Evolutionary conservation across 1,140 invertebrate species (phyloP), one percentile per base, ranked within the genome.

Genomic region (Drusus annulatus): DNA sequence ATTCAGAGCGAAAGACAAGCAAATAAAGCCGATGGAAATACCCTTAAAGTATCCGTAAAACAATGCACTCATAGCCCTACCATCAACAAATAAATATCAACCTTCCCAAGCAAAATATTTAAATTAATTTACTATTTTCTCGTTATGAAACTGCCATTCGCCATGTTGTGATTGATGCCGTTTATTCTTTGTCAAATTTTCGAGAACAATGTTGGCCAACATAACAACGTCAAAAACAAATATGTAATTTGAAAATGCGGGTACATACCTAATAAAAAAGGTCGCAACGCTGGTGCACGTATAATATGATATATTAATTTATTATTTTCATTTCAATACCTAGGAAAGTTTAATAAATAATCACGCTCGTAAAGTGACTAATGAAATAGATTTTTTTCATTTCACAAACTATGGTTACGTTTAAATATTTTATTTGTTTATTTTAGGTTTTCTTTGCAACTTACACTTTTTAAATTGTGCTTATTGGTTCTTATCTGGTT

Each of bases 81-180:
- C 68, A 73, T 74, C 36, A 79, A 74, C 68, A 71, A 69, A 63
- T 28, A 51, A 58, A 60, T 50, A 62, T 21, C 69, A 50, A 73
- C 51, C 23, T 31, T 56, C 54, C 62, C 68, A 23, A 23, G 17
- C 17, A n/a, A 36, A 56, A 78, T 69, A 78, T n/a, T 69, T 69
- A 51, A 69, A 69, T 65, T 65, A 5, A 50, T 50, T 19, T 73
- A 79, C 51, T 60, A 60, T 79, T 79, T 79, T 79, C 51, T 74
- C 71, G 71, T 80, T 80, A 80, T 80, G 79, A 80, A 80, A 80
- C 79, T 80, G 56, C 71, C 79, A 76, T 56, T 83, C 75, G 79
- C 68, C 82, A 76, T 76, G 71, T 83, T 80, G 69, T 80, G 79
- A 81, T 81, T 83, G 75, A 81, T 79, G 71, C 73, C 76, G 62